phyloP scores from a whole-genome alignment of 2,113 vertebrate genomes.

The Semicossyphus pulcher region DNA sequence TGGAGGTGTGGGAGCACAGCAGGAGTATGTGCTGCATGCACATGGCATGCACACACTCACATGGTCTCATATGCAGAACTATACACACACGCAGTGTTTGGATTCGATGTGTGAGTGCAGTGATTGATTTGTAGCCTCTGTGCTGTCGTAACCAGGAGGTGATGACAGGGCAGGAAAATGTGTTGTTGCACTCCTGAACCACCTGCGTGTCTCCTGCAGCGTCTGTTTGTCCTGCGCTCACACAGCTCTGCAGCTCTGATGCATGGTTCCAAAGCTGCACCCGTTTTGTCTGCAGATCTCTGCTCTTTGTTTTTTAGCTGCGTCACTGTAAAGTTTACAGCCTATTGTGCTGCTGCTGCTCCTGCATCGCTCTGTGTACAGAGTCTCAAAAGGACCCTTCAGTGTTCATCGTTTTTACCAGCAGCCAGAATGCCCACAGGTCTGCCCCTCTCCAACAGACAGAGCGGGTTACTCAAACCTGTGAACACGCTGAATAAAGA shows the following conservation, averaged over 20 bases:
- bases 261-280: not conserved
- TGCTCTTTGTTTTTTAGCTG: no score
- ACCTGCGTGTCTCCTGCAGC: not conserved
- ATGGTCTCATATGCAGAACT: not conserved
- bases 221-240: not conserved
- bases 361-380: no score
- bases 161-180: constrained; percentile 32
- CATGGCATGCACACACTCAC: not conserved
- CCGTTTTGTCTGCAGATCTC: no score
- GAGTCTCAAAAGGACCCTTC: no score
- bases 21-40: not conserved
- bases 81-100: not conserved
- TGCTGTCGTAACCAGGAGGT: constrained; percentile 12
- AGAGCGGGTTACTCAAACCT: no score
- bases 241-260: not conserved
- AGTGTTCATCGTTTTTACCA: no score
- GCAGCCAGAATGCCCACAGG: no score
- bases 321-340: no score
- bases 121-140: constrained; percentile 25
- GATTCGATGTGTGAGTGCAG: not conserved
- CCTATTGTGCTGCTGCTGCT: no score
- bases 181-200: not conserved
- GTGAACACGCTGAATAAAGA: no score
- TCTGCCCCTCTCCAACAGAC: no score
- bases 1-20: not conserved